These are phyloP conservation scores for Solenopsis invicta DNA, from an alignment of 1,140 invertebrate genomes.

Conservation along the genomic window DNA sequence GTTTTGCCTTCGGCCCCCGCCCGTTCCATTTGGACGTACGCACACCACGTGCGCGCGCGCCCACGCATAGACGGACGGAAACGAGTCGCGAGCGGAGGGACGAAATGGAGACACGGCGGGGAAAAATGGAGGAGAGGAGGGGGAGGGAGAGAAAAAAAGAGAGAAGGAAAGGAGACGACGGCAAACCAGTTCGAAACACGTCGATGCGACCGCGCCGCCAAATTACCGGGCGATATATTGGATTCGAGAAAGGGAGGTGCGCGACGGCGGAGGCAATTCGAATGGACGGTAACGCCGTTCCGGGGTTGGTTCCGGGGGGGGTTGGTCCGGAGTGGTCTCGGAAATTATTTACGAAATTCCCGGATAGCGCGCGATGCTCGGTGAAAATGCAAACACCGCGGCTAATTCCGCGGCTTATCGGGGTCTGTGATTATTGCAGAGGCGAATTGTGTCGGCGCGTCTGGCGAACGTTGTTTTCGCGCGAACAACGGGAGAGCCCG, in stretches of 20 bases:
- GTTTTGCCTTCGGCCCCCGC: slow-evolving; percentile 78
- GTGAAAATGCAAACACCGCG: slow-evolving; percentile 72
- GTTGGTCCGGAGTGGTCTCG: slow-evolving; percentile 31
- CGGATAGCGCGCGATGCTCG: slow-evolving; percentile 49
- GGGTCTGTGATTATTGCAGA: slow-evolving; percentile 75
- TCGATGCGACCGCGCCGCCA: slow-evolving; percentile 43
- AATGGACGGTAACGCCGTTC: slow-evolving; percentile 27
- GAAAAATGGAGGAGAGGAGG: neutral
- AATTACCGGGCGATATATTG: slow-evolving; percentile 62
- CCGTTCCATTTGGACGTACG: slow-evolving; percentile 67
- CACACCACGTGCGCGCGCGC: slow-evolving; percentile 25
- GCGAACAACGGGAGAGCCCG: neutral
- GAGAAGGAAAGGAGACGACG: slow-evolving; percentile 45
- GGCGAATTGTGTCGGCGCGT: slow-evolving; percentile 56
- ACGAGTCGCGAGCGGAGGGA: neutral
- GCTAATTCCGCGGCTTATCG: slow-evolving; percentile 75
- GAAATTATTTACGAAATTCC: slow-evolving; percentile 64
- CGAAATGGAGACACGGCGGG: neutral
- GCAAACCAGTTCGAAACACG: slow-evolving; percentile 56
- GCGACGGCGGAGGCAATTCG: slow-evolving; percentile 4
- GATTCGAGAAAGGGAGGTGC: slow-evolving; percentile 61
- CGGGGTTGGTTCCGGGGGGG: neutral
- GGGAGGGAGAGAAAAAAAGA: neutral
- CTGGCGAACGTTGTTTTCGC: slow-evolving; percentile 54
- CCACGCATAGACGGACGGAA: neutral